Evolutionary conservation across 2,888 invertebrate genomes (phyloP), one percentile per base, ranked within the genome.

Genomic region (Athalia cordata): DNA sequence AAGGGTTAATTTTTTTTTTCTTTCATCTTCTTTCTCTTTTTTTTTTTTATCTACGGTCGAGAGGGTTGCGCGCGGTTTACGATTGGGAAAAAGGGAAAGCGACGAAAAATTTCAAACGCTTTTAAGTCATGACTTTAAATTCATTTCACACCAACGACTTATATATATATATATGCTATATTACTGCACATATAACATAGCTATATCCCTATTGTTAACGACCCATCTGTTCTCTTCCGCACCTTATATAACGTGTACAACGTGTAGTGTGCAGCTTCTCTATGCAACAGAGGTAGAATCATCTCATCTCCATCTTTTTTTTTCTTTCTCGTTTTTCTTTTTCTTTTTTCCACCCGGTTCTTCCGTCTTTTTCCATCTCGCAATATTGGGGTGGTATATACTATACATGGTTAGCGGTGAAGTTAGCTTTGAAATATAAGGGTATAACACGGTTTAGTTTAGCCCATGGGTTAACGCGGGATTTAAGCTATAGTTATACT

Each of bases 81-180:
- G 49, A 29, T 29, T 29, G 29, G 29, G 29, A 29, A 29, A 29
- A 29, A 29, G 29, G 59, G 50, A 29, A 70, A 50, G 29, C 70
- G 13, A n/a, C n/a, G 13, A 52, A 70, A n/a, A 67, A 45, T 67
- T 43, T 43, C 47, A 13, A 70, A 65, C 77, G 85, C 85, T 85
- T 85, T 82, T 84, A 86, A 86, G 83, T 86, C 84, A 83, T 85
- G 86, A 86, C 87, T 89, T 87, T 88, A 89, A 89, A 89, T 89
- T 89, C 89, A 89, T 89, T 89, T 89, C 86, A 86, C 86, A 83
- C 85, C 85, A 85, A 86, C 85, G 86, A 87, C 83, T 29, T 86
- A 83, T 86, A 83, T 85, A 84, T 86, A 80, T 86, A 83, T 86
- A 83, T 85, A 84, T 86, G 80, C 85, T 86, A 89, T 89, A 89